Evolutionary conservation across 2,888 invertebrate genomes (phyloP).

Genomic region (Pogonocherus hispidulus): DNA sequence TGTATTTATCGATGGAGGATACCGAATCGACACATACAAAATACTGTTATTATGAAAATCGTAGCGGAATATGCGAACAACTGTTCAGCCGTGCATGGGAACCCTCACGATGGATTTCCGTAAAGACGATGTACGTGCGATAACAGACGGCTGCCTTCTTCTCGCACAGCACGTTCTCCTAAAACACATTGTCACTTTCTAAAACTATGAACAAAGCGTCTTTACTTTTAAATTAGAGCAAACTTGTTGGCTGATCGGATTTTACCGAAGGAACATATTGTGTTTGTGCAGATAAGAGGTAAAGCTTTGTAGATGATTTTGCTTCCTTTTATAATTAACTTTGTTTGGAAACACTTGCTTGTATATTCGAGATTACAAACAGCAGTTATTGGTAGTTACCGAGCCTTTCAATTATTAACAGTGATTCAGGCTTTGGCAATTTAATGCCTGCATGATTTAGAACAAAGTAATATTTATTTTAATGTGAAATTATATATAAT

Average conservation of each 20-base stretch:
- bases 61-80: constrained; percentile 60
- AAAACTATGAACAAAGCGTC: constrained; percentile 37
- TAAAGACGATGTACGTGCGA: constrained; percentile 69
- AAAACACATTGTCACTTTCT: constrained; percentile 52
- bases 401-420: too few relatives aligned
- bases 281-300: constrained; percentile 15
- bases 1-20: constrained; percentile 29
- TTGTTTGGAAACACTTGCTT: constrained; percentile 2
- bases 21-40: constrained; percentile 53
- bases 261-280: constrained; percentile 16
- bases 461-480: too few relatives aligned
- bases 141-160: constrained; percentile 63
- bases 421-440: too few relatives aligned
- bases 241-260: constrained; percentile 31
- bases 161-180: constrained; percentile 50
- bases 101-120: constrained; percentile 66
- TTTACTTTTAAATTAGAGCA: constrained; percentile 31
- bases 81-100: constrained; percentile 65
- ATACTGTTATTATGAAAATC: constrained; percentile 59
- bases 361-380: not conserved
- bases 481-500: too few relatives aligned
- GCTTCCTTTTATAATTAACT: constrained; percentile 4
- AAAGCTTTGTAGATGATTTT: not conserved
- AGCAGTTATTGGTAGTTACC: not conserved
- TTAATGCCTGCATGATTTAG: too few relatives aligned